These are phyloP conservation scores for Hesperophylax magnus DNA, from an alignment of 1,140 invertebrate genomes.

Conservation along the genomic window DNA sequence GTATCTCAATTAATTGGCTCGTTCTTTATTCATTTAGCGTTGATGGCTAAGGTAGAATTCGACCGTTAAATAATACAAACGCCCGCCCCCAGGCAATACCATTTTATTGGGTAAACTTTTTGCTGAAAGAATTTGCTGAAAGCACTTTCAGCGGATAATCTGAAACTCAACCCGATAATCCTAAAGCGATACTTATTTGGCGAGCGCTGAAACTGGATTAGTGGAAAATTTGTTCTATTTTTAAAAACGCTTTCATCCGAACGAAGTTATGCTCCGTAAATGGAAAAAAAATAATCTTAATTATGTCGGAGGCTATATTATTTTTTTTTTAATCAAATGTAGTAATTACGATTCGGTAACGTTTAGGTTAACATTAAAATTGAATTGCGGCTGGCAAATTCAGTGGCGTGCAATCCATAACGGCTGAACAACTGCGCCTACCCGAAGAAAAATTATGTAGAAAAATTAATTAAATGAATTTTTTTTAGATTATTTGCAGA, in stretches of 20 bases:
- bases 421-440: no score
- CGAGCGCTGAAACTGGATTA: neutral
- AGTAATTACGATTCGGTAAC: neutral
- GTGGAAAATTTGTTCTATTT: constrained; percentile 1
- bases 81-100: neutral
- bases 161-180: constrained; percentile 12
- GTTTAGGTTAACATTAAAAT: no score
- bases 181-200: neutral
- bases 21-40: no score
- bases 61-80: no score
- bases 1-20: no score
- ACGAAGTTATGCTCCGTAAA: neutral
- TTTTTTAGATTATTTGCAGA: no score
- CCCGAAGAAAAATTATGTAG: no score
- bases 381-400: no score
- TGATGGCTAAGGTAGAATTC: no score
- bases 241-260: constrained; percentile 3
- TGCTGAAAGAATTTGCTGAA: neutral
- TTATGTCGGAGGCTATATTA: no score
- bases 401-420: no score
- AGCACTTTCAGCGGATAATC: constrained; percentile 8
- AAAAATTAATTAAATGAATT: no score
- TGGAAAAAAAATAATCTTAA: neutral
- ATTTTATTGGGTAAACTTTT: neutral
- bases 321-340: neutral